Conservation (phyloP, 2,113 vertebrate species). For the Prolemur simus region DNA sequence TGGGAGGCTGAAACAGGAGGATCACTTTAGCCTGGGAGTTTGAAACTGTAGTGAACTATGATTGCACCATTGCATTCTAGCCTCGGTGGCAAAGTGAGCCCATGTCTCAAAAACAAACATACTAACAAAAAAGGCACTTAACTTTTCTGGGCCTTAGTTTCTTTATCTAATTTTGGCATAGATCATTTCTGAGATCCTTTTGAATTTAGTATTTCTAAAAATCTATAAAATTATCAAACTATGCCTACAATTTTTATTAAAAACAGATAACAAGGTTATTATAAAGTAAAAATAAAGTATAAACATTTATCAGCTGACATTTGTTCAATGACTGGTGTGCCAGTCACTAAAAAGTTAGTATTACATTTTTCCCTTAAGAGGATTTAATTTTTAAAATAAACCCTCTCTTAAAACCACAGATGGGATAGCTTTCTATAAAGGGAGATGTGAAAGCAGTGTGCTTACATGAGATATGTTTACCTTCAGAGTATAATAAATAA, state of each 20-base stretch:
- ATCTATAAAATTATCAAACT: background rate
- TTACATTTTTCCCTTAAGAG: background rate
- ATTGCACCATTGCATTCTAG: too few relatives aligned
- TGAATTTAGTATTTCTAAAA: constrained; percentile 2
- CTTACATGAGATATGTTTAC: background rate
- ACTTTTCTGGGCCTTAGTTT: background rate
- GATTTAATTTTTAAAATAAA: constrained; percentile 34
- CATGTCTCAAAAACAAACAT: too few relatives aligned
- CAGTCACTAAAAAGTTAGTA: background rate
- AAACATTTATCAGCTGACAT: background rate
- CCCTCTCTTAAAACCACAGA: background rate
- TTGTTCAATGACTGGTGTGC: background rate
- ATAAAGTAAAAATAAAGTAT: background rate
- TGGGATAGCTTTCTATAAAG: background rate
- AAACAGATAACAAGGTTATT: background rate
- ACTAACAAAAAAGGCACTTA: background rate
- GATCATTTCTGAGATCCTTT: background rate
- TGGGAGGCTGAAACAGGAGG: too few relatives aligned
- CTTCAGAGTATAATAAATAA: background rate
- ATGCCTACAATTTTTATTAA: background rate
- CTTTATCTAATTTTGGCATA: background rate
- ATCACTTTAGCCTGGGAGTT: too few relatives aligned
- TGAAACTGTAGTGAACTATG: too few relatives aligned
- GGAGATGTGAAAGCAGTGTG: background rate
- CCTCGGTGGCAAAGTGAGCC: too few relatives aligned